phyloP scores from a whole-genome alignment of 1,140 invertebrate genomes.

The Diabrotica undecimpunctata region DNA sequence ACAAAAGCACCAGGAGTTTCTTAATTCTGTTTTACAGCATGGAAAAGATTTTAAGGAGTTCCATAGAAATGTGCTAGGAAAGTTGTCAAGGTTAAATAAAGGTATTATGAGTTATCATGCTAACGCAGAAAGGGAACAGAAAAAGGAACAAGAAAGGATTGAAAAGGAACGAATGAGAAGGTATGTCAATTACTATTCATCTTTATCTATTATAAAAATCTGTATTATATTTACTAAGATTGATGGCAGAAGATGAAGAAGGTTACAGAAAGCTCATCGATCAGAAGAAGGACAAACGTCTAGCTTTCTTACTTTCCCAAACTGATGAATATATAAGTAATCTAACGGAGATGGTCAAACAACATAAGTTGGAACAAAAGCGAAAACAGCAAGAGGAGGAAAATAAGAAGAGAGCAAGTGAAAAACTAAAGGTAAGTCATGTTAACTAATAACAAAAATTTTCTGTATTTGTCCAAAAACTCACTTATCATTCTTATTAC shows the following conservation, averaged over 20 bases:
- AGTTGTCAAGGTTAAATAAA: conserved; percentile 87
- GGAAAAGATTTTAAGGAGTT: conserved; percentile 97
- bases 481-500: no score
- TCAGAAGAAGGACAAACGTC: conserved; percentile 99
- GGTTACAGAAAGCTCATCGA: conserved; percentile 96
- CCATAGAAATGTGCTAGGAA: conserved; percentile 72
- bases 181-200: conserved; percentile 8
- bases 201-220: no score
- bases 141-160: conserved; percentile 98
- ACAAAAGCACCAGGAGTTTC: conserved; percentile 95
- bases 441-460: no score
- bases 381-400: conserved; percentile 67
- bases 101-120: conserved; percentile 94
- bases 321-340: conserved; percentile 98
- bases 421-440: not conserved
- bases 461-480: no score
- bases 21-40: conserved; percentile 92
- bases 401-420: conserved; percentile 78
- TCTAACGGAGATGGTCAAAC: conserved; percentile 94
- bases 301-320: conserved; percentile 96
- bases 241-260: conserved; percentile 97
- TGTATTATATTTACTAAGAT: conserved; percentile 31
- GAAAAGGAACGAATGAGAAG: conserved; percentile 97
- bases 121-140: conserved; percentile 96
- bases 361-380: conserved; percentile 82